A percentile compares a stretch with the other conserved stretches of the same genome.
Conservation (phyloP, 2,888 invertebrate species). For the Trichogramma dendrolimi region DNA sequence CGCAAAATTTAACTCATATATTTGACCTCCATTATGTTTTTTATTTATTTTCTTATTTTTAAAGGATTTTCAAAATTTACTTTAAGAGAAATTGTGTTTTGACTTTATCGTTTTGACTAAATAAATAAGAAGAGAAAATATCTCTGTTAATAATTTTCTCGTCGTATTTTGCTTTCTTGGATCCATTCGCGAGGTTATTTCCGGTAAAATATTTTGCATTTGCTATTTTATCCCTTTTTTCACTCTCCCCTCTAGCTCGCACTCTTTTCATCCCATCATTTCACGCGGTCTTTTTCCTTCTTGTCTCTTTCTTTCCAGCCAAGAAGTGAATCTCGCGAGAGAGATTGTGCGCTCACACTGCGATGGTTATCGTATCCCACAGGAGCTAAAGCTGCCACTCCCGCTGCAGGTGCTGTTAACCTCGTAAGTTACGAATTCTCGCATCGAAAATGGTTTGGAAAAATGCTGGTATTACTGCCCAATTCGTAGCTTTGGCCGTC, state of each 20-base stretch:
- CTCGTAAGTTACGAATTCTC: slow-evolving; percentile 30
- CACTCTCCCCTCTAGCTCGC: not conserved
- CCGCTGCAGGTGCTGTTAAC: too few species aligned
- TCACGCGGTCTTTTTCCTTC: slow-evolving; percentile 10
- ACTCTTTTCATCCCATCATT: slow-evolving; percentile 14
- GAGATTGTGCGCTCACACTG: slow-evolving; percentile 31
- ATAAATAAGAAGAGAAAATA: too few species aligned
- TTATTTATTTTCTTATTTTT: not conserved
- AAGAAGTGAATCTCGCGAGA: slow-evolving; percentile 34
- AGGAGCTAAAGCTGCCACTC: slow-evolving; percentile 30
- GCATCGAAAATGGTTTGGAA: slow-evolving; percentile 28
- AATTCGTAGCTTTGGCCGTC: too few species aligned
- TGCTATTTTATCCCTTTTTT: not conserved
- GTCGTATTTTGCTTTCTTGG: slow-evolving; percentile 5
- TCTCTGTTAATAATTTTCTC: not conserved
- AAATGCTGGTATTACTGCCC: not conserved
- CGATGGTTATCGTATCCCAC: slow-evolving; percentile 41
- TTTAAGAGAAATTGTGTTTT: not conserved
- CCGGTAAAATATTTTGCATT: slow-evolving; percentile 20
- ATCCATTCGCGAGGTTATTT: not conserved
- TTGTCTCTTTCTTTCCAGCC: slow-evolving; percentile 8
- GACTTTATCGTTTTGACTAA: too few species aligned
- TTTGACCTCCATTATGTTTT: too few species aligned
- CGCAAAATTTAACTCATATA: too few species aligned
- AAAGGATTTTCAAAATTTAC: not conserved